Evolutionary conservation across 2,113 vertebrate genomes (phyloP).

Genomic region (Corythoichthys haematopterus): DNA sequence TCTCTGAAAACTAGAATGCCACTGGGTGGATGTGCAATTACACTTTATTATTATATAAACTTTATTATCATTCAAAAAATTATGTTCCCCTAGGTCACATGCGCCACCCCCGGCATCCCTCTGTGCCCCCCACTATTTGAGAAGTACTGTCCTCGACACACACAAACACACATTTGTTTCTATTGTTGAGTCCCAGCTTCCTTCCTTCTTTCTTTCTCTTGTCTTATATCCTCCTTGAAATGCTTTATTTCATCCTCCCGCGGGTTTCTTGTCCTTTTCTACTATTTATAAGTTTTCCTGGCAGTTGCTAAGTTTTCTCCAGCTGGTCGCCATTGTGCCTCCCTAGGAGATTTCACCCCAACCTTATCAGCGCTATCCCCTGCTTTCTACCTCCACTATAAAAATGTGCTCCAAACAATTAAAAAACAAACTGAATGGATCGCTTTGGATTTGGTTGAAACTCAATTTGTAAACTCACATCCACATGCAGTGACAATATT

Average conservation of each 20-base stretch:
- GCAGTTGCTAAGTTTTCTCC: slow-evolving; percentile 55
- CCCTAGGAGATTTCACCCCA: slow-evolving; percentile 32
- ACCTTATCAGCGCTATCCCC: slow-evolving; percentile 11
- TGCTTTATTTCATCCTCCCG: slow-evolving; percentile 30
- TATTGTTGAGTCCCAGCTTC: background rate
- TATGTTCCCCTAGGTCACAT: too few relatives aligned
- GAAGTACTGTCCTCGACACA: too few relatives aligned
- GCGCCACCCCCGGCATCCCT: too few relatives aligned
- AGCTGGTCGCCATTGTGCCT: slow-evolving; percentile 63
- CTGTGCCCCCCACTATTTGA: too few relatives aligned
- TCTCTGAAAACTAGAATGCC: too few relatives aligned
- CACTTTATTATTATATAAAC: too few relatives aligned
- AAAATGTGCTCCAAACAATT: slow-evolving; percentile 27
- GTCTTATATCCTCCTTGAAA: background rate
- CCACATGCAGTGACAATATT: slow-evolving; percentile 12
- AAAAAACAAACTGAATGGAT: background rate
- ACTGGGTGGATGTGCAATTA: too few relatives aligned
- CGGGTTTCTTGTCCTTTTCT: slow-evolving; percentile 40
- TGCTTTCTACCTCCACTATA: slow-evolving; percentile 4
- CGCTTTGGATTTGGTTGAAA: background rate
- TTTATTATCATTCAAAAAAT: too few relatives aligned
- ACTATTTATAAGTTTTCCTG: slow-evolving; percentile 55
- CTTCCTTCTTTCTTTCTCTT: background rate
- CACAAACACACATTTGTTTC: background rate
- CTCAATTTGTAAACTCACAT: background rate